These are phyloP conservation scores for Heterodera schachtii DNA, from an alignment of 1,140 invertebrate genomes.

Conservation along the genomic window DNA sequence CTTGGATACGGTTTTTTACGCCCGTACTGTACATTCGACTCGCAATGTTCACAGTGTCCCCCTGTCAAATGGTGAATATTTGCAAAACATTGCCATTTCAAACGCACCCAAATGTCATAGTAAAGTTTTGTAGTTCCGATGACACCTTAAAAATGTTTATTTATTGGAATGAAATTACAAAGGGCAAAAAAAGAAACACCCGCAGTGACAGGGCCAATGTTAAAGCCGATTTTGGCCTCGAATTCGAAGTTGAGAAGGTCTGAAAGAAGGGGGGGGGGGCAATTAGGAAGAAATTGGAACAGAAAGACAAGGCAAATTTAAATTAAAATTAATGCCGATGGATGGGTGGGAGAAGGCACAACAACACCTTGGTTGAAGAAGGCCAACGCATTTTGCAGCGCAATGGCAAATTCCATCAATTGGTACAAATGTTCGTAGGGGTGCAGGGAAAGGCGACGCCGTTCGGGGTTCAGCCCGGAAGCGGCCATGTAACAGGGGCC, in stretches of 20 bases:
- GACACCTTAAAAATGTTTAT: conserved; percentile 68
- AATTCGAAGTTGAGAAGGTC: conserved; percentile 65
- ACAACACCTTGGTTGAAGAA: conserved; percentile 56
- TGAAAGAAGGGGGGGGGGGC: not conserved
- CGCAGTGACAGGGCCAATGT: conserved; percentile 64
- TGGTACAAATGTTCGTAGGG: conserved; percentile 65
- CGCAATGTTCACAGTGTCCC: conserved; percentile 90
- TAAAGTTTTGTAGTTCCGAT: conserved; percentile 93
- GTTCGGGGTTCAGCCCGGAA: conserved; percentile 76
- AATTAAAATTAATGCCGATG: not conserved
- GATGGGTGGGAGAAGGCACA: not conserved
- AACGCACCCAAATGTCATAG: conserved; percentile 73
- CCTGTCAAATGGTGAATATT: conserved; percentile 72
- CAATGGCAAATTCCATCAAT: conserved; percentile 64
- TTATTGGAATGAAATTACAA: not conserved
- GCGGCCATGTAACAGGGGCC: conserved; percentile 96
- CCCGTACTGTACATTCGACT: conserved; percentile 87
- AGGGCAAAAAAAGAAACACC: conserved; percentile 13
- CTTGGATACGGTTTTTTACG: conserved; percentile 81
- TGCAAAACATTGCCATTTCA: not conserved
- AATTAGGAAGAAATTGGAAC: no score
- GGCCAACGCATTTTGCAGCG: conserved; percentile 56
- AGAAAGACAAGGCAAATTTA: not conserved
- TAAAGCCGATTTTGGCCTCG: conserved; percentile 62
- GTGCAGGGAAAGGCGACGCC: conserved; percentile 55